phyloP scores from a whole-genome alignment of 2,113 vertebrate species.

The Prunella fulvescens region DNA sequence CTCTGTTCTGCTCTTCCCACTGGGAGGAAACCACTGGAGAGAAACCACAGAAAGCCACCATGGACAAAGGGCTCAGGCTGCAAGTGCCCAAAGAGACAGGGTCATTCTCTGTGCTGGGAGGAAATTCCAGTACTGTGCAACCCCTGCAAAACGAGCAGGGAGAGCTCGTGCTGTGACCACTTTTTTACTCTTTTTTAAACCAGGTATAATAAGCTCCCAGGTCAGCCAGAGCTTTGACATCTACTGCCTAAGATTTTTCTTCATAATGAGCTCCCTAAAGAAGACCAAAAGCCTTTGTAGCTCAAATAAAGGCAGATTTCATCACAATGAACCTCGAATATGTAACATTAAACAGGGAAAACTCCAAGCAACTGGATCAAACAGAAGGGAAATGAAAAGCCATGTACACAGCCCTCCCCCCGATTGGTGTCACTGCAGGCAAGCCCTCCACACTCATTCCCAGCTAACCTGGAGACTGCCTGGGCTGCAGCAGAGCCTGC shows the following conservation, averaged over 20 bases:
- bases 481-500: background rate
- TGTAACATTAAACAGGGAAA: background rate
- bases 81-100: background rate
- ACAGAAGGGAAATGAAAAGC: background rate
- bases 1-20: background rate
- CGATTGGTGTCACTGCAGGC: background rate
- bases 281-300: constrained; percentile 19
- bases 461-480: background rate
- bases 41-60: background rate
- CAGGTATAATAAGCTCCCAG: constrained; percentile 9
- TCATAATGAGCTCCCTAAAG: constrained; percentile 48
- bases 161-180: background rate
- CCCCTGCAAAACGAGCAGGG: background rate
- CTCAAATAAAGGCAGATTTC: constrained; percentile 20
- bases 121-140: background rate
- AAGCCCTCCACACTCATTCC: background rate
- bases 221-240: constrained; percentile 2
- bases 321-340: background rate
- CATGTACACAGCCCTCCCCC: background rate
- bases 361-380: background rate
- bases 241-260: background rate
- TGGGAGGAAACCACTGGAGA: background rate
- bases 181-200: background rate
- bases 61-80: background rate
- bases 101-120: background rate